Conservation (phyloP, 1,140 invertebrate species). For the Helicoverpa armigera region DNA sequence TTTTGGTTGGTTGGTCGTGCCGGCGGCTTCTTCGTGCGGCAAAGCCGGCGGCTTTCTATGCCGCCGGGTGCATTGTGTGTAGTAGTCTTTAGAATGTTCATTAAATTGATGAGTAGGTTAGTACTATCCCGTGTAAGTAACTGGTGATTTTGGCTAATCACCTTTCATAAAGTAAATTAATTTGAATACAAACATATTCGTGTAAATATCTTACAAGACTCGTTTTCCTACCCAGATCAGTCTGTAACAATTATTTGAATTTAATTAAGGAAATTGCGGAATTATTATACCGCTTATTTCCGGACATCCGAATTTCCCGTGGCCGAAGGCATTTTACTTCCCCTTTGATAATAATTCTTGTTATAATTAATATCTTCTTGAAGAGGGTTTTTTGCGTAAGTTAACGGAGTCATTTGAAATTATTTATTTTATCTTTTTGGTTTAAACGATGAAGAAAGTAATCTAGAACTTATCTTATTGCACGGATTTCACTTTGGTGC, state of each 20-base stretch:
- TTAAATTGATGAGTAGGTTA: no score
- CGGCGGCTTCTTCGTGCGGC: no score
- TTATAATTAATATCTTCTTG: constrained; percentile 23
- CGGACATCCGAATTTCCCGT: constrained; percentile 36
- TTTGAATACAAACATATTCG: no score
- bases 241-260: constrained; percentile 26
- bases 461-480: not conserved
- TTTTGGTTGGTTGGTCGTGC: no score
- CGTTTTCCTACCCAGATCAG: not conserved
- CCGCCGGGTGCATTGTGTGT: no score
- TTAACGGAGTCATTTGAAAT: constrained; percentile 10
- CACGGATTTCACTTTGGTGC: no score
- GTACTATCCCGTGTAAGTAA: no score
- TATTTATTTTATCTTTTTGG: not conserved
- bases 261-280: constrained; percentile 33
- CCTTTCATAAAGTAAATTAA: no score
- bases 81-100: no score
- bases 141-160: no score
- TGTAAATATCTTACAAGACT: not conserved
- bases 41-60: no score
- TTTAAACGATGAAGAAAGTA: not conserved
- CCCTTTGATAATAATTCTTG: constrained; percentile 28
- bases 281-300: constrained; percentile 12
- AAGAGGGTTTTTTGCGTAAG: constrained; percentile 21
- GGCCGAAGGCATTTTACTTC: constrained; percentile 4